These are phyloP conservation scores for Aphodius granarius DNA, from an alignment of 2,888 invertebrate genomes.

Conservation along the genomic window DNA sequence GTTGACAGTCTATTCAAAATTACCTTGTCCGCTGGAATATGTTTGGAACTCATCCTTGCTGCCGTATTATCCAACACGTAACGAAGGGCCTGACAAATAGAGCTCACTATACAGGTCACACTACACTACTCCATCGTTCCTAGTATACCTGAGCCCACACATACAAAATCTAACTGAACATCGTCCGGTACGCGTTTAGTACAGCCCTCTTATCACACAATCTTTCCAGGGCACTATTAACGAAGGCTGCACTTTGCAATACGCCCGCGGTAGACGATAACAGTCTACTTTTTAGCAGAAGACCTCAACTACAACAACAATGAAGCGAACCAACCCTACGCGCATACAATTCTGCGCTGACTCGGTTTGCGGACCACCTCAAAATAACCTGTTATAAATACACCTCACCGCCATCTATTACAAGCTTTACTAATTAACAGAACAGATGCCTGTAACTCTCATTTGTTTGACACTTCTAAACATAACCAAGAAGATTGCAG, in stretches of 20 bases:
- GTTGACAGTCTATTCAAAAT: constrained; percentile 53
- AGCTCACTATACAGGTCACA: constrained; percentile 44
- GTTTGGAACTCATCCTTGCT: constrained; percentile 74
- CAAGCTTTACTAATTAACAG: neutral
- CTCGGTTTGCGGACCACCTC: neutral
- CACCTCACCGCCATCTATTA: neutral
- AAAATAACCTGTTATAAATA: neutral
- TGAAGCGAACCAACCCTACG: constrained; percentile 1
- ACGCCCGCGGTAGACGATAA: neutral
- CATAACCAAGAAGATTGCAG: neutral
- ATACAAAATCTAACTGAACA: constrained; percentile 2
- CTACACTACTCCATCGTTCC: constrained; percentile 45
- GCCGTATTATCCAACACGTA: constrained; percentile 31
- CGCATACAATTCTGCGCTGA: constrained; percentile 3
- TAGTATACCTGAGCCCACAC: neutral
- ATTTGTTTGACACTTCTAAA: neutral
- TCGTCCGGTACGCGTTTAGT: neutral
- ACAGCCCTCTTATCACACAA: neutral
- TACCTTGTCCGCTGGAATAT: constrained; percentile 84
- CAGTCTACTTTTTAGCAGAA: constrained; percentile 6
- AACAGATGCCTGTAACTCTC: neutral
- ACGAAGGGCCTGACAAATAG: constrained; percentile 24
- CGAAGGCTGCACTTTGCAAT: neutral
- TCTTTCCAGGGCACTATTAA: neutral
- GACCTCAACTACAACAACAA: constrained; percentile 5